phyloP scores from a whole-genome alignment of 2,113 vertebrate species.

The Menura novaehollandiae region DNA sequence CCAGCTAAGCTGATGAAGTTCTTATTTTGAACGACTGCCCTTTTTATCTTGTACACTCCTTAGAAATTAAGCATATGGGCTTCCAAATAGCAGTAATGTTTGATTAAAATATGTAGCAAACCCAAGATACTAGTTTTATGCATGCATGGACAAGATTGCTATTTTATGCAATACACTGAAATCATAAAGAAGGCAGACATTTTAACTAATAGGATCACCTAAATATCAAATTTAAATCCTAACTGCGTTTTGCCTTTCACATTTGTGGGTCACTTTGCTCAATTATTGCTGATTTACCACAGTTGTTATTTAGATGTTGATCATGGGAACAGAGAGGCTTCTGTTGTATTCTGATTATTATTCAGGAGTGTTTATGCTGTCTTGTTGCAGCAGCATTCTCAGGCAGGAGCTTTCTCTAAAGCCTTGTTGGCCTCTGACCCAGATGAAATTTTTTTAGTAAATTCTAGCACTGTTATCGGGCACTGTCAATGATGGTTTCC shows the following conservation, averaged over 20 bases:
- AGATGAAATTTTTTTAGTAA: constrained; percentile 42
- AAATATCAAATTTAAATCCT: background rate
- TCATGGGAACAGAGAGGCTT: constrained; percentile 64
- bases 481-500: constrained; percentile 54
- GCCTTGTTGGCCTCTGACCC: constrained; percentile 62
- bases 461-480: constrained; percentile 49
- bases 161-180: background rate
- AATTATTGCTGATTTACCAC: background rate
- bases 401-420: constrained; percentile 45
- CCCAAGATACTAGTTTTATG: background rate
- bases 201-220: background rate
- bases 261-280: background rate
- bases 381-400: constrained; percentile 46
- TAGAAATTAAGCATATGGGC: background rate
- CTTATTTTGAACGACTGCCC: background rate
- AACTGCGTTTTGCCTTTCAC: constrained; percentile 22
- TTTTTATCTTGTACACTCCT: background rate
- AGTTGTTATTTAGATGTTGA: constrained; percentile 3
- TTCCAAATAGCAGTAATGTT: background rate
- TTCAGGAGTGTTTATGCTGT: constrained; percentile 62
- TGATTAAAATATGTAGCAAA: background rate
- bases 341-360: constrained; percentile 71
- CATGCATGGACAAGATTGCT: background rate
- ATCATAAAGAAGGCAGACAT: background rate
- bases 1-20: background rate